These are phyloP conservation scores for Dioctria linearis DNA, from an alignment of 2,888 invertebrate genomes.

Conservation along the genomic window DNA sequence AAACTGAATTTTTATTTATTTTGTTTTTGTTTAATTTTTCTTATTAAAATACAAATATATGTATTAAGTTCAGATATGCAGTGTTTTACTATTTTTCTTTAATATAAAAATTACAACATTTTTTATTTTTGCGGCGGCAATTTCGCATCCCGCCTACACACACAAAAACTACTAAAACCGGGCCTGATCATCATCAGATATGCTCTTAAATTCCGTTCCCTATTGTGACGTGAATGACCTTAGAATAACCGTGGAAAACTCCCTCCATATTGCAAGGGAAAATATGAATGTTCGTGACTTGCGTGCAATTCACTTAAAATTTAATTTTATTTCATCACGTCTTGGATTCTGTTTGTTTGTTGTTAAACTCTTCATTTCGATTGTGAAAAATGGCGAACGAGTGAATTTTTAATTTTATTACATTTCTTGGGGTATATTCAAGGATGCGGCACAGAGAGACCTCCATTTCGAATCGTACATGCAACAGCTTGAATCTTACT, in stretches of 20 bases:
- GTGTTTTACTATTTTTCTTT: no score
- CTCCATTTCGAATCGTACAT: not conserved
- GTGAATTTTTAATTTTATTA: conserved; percentile 48
- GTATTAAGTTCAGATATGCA: no score
- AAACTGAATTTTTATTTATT: no score
- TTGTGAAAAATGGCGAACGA: conserved; percentile 13
- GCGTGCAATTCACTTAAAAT: conserved; percentile 27
- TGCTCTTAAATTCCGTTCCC: no score
- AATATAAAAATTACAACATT: no score
- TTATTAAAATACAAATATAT: no score
- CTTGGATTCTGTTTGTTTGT: conserved; percentile 8
- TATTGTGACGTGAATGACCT: not conserved
- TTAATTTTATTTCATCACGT: conserved; percentile 41
- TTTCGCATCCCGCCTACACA: no score
- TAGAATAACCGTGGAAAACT: not conserved
- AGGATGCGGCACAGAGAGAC: conserved; percentile 7
- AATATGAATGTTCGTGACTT: conserved; percentile 36
- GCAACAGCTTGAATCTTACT: no score
- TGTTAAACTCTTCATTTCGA: conserved; percentile 1
- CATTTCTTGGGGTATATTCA: conserved; percentile 36
- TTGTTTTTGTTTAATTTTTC: no score
- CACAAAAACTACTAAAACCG: no score
- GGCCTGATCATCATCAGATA: no score
- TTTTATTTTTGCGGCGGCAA: no score
- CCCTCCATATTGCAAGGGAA: conserved; percentile 15